A percentile compares a stretch with the other conserved stretches of the same genome.
phyloP scores from a whole-genome alignment of 2,888 invertebrate genomes.

The Catocala nupta region DNA sequence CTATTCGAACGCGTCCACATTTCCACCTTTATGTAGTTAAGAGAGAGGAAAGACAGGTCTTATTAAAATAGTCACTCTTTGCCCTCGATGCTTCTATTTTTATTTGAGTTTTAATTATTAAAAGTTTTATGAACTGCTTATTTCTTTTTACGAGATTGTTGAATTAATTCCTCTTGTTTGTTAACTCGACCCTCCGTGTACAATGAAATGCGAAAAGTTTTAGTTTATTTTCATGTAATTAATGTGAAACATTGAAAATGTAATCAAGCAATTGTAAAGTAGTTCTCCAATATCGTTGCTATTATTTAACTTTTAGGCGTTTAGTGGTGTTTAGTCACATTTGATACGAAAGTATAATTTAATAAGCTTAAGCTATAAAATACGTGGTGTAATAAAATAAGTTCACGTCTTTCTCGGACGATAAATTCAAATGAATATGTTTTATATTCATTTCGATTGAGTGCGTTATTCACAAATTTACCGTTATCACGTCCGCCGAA shows the following conservation, averaged over 20 bases:
- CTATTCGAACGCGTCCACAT: slow-evolving; percentile 30
- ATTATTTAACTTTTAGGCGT: slow-evolving; percentile 36
- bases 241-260: slow-evolving; percentile 36
- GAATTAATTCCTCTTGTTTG: slow-evolving; percentile 86
- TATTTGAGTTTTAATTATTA: slow-evolving; percentile 86
- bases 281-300: slow-evolving; percentile 34
- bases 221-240: slow-evolving; percentile 48
- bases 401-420: slow-evolving; percentile 49
- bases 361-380: slow-evolving; percentile 22
- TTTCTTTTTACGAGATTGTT: slow-evolving; percentile 85
- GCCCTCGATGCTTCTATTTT: slow-evolving; percentile 75
- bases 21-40: slow-evolving; percentile 20
- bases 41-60: slow-evolving; percentile 48
- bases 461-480: slow-evolving; percentile 65
- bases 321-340: not conserved
- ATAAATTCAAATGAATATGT: slow-evolving; percentile 57
- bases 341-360: not conserved
- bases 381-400: slow-evolving; percentile 47
- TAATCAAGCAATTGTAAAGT: slow-evolving; percentile 21
- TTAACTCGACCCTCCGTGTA: slow-evolving; percentile 68
- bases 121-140: slow-evolving; percentile 87
- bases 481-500: slow-evolving; percentile 74
- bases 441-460: slow-evolving; percentile 66
- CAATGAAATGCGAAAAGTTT: slow-evolving; percentile 63
- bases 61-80: slow-evolving; percentile 56